Percentiles rank a stretch among this genome's conserved stretches.
phyloP scores from a whole-genome alignment of 2,113 vertebrate genomes.

The Pelecanoides urinatrix region DNA sequence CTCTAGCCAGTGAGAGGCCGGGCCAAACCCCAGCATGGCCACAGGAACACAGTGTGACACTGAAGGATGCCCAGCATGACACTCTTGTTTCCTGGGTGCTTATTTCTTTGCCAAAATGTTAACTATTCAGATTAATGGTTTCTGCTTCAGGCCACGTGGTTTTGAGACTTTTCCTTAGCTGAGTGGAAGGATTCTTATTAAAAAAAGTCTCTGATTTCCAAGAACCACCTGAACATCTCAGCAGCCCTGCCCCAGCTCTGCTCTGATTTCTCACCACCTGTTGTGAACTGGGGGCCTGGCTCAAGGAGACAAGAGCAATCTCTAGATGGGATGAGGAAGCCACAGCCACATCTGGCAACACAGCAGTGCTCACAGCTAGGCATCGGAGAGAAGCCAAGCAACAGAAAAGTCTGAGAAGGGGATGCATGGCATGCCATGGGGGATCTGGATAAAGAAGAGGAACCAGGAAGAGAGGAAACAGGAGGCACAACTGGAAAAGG shows the following conservation, averaged over 20 bases:
- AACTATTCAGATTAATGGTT: not conserved
- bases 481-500: not conserved
- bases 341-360: not conserved
- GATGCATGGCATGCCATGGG: not conserved
- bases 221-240: not conserved
- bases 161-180: not conserved
- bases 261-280: not conserved
- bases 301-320: not conserved
- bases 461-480: not conserved
- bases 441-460: not conserved
- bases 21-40: not conserved
- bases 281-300: not conserved
- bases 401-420: not conserved
- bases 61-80: not conserved
- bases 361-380: not conserved
- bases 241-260: not conserved
- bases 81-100: not conserved
- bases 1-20: not conserved
- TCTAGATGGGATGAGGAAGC: not conserved
- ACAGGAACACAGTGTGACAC: not conserved
- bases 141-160: not conserved
- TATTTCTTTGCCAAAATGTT: not conserved
- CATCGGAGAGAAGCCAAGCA: not conserved
- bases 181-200: not conserved
- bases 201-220: not conserved